Conservation (phyloP, 2,888 invertebrate species). For the Amblyteles armatorius region DNA sequence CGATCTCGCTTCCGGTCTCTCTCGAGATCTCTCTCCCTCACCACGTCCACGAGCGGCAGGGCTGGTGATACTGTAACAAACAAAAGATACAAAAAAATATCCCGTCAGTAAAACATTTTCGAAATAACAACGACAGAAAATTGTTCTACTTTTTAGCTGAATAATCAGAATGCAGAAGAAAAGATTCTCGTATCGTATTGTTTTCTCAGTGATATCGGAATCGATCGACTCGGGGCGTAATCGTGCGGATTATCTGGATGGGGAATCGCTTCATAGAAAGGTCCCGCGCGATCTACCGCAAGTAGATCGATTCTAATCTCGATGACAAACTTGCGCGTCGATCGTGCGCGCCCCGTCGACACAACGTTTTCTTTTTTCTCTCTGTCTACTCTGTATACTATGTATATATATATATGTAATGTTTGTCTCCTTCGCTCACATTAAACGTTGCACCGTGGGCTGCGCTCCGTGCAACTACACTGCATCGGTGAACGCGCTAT, state of each 20-base stretch:
- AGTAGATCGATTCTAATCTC: conserved; percentile 72
- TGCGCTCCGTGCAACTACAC: conserved; percentile 22
- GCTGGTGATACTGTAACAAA: conserved; percentile 79
- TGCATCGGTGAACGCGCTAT: conserved; percentile 54
- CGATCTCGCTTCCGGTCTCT: conserved; percentile 73
- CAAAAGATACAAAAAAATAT: conserved; percentile 28
- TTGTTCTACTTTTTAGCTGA: not conserved
- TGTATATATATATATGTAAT: not conserved
- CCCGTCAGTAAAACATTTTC: not conserved
- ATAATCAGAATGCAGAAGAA: not conserved
- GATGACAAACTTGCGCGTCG: conserved; percentile 70
- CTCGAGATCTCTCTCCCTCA: conserved; percentile 78
- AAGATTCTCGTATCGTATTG: conserved; percentile 43
- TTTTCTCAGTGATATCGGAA: conserved; percentile 53
- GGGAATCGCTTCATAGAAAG: conserved; percentile 66
- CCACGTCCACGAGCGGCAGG: conserved; percentile 78
- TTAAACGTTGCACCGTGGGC: conserved; percentile 30
- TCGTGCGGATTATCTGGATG: conserved; percentile 60
- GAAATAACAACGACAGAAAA: not conserved
- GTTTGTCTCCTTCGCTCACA: conserved; percentile 24
- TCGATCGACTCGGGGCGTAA: conserved; percentile 52
- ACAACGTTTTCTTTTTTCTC: conserved; percentile 21
- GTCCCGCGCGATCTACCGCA: conserved; percentile 62
- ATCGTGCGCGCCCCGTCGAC: conserved; percentile 61
- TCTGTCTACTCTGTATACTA: conserved; percentile 1